Base-by-base conservation (phyloP, 1,140 invertebrate species). In the Eupeodes corollae region DNA sequence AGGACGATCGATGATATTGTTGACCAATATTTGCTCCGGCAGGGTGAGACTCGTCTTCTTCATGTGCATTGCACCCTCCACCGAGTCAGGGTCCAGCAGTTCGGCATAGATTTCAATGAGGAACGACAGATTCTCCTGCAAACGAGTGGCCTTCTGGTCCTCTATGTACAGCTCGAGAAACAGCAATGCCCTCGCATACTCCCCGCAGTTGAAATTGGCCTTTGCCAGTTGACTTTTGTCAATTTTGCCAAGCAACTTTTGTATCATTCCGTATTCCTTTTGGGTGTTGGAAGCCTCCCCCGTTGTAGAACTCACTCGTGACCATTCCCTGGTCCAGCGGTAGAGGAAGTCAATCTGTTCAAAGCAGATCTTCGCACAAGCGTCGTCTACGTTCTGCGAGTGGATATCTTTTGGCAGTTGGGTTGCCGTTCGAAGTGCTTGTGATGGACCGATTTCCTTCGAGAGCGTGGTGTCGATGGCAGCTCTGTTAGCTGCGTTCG, bases 11-110 rank as follows among this genome's bases (percentile, higher is more conserved):
- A 78, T 80, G 5, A 86, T 76, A 55, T 86, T 79, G 57, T 88
- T 82, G 6, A 79, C 78, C 6, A 88, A 60, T 46, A 88, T 79
- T 51, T 82, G 69, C 56, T 87, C 80, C 37, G 79, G 77, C 6
- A 86, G 62, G 2, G 79, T 80, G 15, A 83, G 81, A 57, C 80
- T 79, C 2, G 74, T 73, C 49, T 78, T 68, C 54, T 82, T 79
- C 37, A 79, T 72, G 13, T 79, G 77, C 47, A 84, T 69, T 10
- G 83, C 80, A 26, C 82, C 85, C 51, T 80, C 78, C 3, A 88
- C 78, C 33, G 80, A 80, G 63, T 89, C 86, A 0, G 82, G 75
- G 60, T 89, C 85, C 61, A 86, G 79, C 15, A 89, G 59, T 51
- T 82, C 70, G 0, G 80, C 80, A 60, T 88, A 87, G 55, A 88